Base-by-base conservation (phyloP, 2,888 invertebrate species). In the Abrostola tripartita region DNA sequence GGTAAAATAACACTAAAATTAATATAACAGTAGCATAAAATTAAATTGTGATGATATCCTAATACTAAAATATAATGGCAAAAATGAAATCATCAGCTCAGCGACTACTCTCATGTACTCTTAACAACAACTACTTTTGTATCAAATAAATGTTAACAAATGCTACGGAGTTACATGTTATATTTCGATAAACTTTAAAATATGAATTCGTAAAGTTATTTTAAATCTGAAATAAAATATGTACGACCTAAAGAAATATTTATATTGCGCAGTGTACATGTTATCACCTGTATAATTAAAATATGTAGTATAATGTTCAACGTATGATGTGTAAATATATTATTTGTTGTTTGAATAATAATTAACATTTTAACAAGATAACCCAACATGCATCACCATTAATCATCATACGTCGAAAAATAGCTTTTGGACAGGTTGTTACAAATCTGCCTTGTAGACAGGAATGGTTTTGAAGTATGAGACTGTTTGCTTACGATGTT, bases 41-140 rank as follows among this genome's bases (percentile, higher is more conserved):
- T 78, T 82, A 82, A 83, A 81, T 81, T 88, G 89, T 88, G 88
- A 88, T 87, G 85, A 79, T 81, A 81, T 60, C 69, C 71, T 80
- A 81, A 74, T 74, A 73, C 71, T 83, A 86, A 83, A 84, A 79
- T 85, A 87, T 83, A 85, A 89, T 89, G 89, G 89, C 89, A 89
- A 87, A 85, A 86, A 78, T 78, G 68, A 83, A 78, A 82, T 76
- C 60, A 59, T 71, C 65, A 75, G 69, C 82, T 81, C 82, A 82
- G 64, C 68, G 52, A 56, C 79, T 80, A 73, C 58, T 76, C 76
- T 73, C 69, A 67, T 82, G 81, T 86, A 85, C 81, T 84, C 83
- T 82, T 83, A 85, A 81, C 76, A 83, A 83, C 75, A 81, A 78
- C 74, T 79, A 79, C 70, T 68, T 61, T 70, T 78, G 69, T 75